Evolutionary conservation across 1,140 invertebrate species (phyloP), one percentile per base, ranked within the genome.

Genomic region (Dendroctonus ponderosae): DNA sequence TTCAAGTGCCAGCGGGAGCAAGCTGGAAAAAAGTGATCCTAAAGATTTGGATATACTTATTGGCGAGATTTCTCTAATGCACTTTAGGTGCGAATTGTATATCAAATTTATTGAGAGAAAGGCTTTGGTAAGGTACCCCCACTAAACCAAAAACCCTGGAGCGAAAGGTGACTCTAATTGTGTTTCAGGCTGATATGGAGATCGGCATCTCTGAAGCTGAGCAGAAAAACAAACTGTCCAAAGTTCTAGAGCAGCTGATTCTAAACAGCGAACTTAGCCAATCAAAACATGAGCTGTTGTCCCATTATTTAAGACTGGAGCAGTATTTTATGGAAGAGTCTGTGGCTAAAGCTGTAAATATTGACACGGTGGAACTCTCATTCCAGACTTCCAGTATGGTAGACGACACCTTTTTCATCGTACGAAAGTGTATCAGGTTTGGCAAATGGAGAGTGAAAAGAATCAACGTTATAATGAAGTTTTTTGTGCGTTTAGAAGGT

Each of bases 381-480:
- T 86, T 90, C 53, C 84, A 90, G 65, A 93, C 89, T 4, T 97
- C 96, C 0, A 96, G 92, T 72, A 90, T 99, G 82, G 90, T 99
- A 0, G 97, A 99, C 80, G 96, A 99, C 82, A 89, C 97, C 4
- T 99, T 99, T 79, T 99, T 96, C 77, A 96, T 99, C 69, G 87
- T 98, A 0, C 92, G 95, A 72, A 99, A 99, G 82, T 96, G 93
- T 76, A 91, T 98, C 42, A 88, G 91, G 91, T 93, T 41, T 11
- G 61, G 62, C 6, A n/a, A 66, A 64, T 11, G 3, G 26, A 38
- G 39, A 9, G 7, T n/a, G 57, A 6, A 57, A 38, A 48, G 26
- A 3, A 26, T 26, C 1, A 26, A 37, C 11, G 7, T 26, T 48
- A 7, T 2, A 40, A 26, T 26, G 1, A 3, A 26, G 26, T n/a